A percentile compares a stretch with the other conserved stretches of the same genome.
Conservation (phyloP, 2,888 invertebrate species). For the Priocnemis perturbator region DNA sequence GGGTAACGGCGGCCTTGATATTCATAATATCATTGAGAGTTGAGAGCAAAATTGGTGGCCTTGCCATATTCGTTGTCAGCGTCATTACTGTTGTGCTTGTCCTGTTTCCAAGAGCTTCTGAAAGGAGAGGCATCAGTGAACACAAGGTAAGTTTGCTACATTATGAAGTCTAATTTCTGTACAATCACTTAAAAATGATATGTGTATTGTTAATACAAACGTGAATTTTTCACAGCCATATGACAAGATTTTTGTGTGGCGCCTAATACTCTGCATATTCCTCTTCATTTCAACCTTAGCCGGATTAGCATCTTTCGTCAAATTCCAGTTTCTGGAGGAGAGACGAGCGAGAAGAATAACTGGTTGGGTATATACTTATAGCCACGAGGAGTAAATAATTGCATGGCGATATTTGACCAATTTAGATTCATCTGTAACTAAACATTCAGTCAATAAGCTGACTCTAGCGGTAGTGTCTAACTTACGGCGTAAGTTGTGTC, state of each 20-base stretch:
- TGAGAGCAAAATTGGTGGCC: slow-evolving; percentile 81
- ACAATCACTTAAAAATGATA: slow-evolving; percentile 49
- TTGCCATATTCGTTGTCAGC: slow-evolving; percentile 78
- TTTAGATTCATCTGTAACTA: slow-evolving; percentile 36
- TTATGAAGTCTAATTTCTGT: neutral
- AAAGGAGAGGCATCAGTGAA: slow-evolving; percentile 67
- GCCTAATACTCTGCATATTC: slow-evolving; percentile 74
- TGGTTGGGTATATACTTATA: slow-evolving; percentile 64
- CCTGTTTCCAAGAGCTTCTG: slow-evolving; percentile 78
- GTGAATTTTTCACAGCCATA: slow-evolving; percentile 76
- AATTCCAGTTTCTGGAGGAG: slow-evolving; percentile 76
- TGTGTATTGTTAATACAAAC: slow-evolving; percentile 69
- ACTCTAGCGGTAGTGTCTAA: slow-evolving; percentile 3
- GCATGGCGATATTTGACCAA: too few species aligned
- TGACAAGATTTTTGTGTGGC: slow-evolving; percentile 77
- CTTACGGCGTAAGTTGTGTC: neutral
- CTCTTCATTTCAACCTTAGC: slow-evolving; percentile 75
- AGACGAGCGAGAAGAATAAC: slow-evolving; percentile 75
- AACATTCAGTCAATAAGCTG: slow-evolving; percentile 10
- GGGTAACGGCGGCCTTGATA: slow-evolving; percentile 80
- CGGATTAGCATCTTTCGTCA: slow-evolving; percentile 75
- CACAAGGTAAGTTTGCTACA: slow-evolving; percentile 75
- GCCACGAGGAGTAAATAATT: too few species aligned
- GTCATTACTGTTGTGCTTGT: slow-evolving; percentile 79
- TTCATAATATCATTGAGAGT: slow-evolving; percentile 82